Base-by-base conservation (phyloP, 2,888 invertebrate genomes). In the Amphipoea oculea region DNA sequence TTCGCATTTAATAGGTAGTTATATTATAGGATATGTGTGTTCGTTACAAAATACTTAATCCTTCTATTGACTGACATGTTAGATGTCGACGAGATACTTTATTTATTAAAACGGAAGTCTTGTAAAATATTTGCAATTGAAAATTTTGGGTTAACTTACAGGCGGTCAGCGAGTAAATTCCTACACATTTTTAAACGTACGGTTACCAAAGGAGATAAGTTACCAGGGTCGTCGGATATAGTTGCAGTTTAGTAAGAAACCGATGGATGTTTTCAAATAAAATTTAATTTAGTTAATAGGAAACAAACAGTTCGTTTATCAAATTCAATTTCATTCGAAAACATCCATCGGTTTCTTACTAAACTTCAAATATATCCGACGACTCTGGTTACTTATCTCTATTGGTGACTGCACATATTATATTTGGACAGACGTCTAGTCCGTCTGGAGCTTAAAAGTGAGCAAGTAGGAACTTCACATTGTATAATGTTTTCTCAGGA, bases 51-150 rank as follows among this genome's bases (percentile, higher is more conserved):
- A 57, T 81, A 84, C 84, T 84, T 81, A 84, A 86, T 84, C 79
- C 79, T 82, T 79, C 82, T 73, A 84, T 86, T 81, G 79, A 84
- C 86, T 77, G 76, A 60, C 68, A 83, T 79, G 63, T 84, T 67
- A 78, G 42, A 85, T 14, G 60, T 51, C 60, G 71, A 73, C 73
- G 48, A 76, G n/a, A 76, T 68, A 77, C 68, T 87, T 86, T 81
- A 65, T 68, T 76, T 81, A 83, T 84, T 78, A 89, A 86, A 86
- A 77, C 70, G 4, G 76, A 71, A 75, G 73, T 81, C 89, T 80
- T 79, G 80, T 85, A 79, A 88, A 84, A 88, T 89, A 86, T 88
- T 87, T 88, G 82, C 86, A 76, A 78, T 81, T 81, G 60, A 81
- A 81, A 51, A 54, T 2, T 51, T 20, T 67, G 72, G 78, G 11